Evolutionary conservation across 2,888 invertebrate species (phyloP).

Genomic region (Drosophila eohydei): DNA sequence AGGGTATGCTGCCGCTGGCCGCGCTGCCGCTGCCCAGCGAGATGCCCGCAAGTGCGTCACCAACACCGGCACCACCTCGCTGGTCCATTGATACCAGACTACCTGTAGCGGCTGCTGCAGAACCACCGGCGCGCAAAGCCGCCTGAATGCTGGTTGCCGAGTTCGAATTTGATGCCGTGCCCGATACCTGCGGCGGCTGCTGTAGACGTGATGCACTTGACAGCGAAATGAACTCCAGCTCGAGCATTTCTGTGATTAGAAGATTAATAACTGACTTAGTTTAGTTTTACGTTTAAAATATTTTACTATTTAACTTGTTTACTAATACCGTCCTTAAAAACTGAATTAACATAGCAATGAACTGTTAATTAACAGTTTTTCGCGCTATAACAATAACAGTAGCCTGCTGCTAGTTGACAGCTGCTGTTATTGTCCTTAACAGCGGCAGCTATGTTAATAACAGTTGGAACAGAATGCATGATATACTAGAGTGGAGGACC

Average conservation of each 20-base stretch:
- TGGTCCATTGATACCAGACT: constrained; percentile 71
- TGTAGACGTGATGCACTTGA: constrained; percentile 71
- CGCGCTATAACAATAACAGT: background rate
- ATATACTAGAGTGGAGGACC: background rate
- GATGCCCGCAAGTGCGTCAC: constrained; percentile 57
- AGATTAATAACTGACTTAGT: background rate
- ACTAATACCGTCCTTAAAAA: background rate
- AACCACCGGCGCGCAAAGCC: constrained; percentile 64
- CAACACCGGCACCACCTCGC: constrained; percentile 39
- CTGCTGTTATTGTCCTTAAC: background rate
- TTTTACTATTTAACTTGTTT: background rate
- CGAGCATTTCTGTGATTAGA: constrained; percentile 79
- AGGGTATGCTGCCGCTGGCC: constrained; percentile 74
- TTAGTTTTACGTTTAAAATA: background rate
- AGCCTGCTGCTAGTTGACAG: background rate
- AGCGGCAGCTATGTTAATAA: background rate
- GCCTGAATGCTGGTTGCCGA: constrained; percentile 82
- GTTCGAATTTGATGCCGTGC: constrained; percentile 80
- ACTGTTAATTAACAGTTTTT: background rate
- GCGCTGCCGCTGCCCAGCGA: constrained; percentile 74
- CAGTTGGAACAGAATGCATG: background rate
- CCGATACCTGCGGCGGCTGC: constrained; percentile 64
- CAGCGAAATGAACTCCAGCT: constrained; percentile 82
- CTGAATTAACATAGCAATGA: background rate
- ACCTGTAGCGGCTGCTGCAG: constrained; percentile 47